Percentiles rank a stretch among this genome's conserved stretches.
phyloP scores from a whole-genome alignment of 2,888 invertebrate genomes.

The Eilema sororculum region DNA sequence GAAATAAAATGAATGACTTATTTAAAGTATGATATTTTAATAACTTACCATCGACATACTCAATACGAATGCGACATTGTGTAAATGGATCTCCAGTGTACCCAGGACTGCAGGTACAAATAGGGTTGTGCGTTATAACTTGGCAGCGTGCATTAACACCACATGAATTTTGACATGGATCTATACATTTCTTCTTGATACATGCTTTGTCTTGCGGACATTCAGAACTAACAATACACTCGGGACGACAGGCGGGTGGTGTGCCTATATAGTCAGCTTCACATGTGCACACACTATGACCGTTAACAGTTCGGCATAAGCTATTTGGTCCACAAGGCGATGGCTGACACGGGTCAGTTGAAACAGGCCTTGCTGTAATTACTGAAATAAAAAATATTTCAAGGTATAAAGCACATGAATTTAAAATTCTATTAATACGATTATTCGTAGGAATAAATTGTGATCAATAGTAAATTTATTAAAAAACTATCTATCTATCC shows the following conservation, averaged over 20 bases:
- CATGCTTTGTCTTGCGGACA: conserved; percentile 94
- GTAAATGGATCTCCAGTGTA: conserved; percentile 94
- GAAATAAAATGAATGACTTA: too few species aligned
- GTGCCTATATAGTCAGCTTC: conserved; percentile 91
- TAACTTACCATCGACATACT: conserved; percentile 80
- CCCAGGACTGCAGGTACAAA: conserved; percentile 93
- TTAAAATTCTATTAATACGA: neutral
- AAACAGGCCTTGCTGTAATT: conserved; percentile 57
- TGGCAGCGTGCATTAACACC: conserved; percentile 94
- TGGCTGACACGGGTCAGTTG: conserved; percentile 90
- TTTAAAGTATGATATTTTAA: neutral
- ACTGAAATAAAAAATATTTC: conserved; percentile 50
- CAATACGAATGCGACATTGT: conserved; percentile 87
- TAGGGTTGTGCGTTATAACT: conserved; percentile 94
- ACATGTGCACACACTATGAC: conserved; percentile 94
- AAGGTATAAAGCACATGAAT: neutral
- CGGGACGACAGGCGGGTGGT: conserved; percentile 93
- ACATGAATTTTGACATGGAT: conserved; percentile 94
- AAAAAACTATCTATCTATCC: too few species aligned
- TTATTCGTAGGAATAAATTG: too few species aligned
- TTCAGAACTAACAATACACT: conserved; percentile 94
- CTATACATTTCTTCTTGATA: conserved; percentile 92
- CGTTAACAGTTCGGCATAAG: conserved; percentile 91
- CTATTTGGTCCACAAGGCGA: conserved; percentile 95
- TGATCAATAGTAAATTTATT: too few species aligned